Evolutionary conservation across 2,797 vertebrate genomes (phyloP).

Genomic region (Syndactyla subalaris): DNA sequence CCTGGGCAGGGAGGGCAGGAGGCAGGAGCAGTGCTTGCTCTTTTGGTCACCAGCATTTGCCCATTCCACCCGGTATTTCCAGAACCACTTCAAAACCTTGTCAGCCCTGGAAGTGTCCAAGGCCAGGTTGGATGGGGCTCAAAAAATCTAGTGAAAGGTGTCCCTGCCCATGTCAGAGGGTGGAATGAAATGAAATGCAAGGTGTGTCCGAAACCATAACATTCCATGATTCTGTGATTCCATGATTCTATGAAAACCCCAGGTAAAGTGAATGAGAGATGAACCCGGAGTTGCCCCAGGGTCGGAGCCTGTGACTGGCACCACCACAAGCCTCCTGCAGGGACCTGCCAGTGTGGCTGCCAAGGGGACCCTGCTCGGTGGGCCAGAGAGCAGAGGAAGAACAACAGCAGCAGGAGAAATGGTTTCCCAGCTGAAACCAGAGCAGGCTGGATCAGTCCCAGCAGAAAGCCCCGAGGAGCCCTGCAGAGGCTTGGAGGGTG

Average conservation of each 20-base stretch:
- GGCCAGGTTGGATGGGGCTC: neutral
- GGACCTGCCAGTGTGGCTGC: neutral
- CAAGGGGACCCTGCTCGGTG: accelerated
- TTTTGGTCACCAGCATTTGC: neutral
- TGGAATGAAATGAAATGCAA: neutral
- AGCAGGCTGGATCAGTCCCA: neutral
- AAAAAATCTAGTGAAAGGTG: neutral
- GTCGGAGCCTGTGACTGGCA: neutral
- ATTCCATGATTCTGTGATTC: neutral
- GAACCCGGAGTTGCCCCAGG: neutral
- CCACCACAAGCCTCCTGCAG: neutral
- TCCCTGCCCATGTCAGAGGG: neutral
- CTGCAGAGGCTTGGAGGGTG: neutral
- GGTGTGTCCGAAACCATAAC: neutral
- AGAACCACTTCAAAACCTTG: neutral
- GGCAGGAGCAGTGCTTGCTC: neutral
- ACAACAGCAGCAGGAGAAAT: neutral
- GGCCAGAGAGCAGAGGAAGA: neutral
- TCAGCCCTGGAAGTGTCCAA: neutral
- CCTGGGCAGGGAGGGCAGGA: neutral
- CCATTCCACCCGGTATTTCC: neutral
- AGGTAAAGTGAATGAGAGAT: accelerated
- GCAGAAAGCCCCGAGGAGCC: neutral
- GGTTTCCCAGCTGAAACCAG: neutral
- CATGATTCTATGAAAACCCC: neutral